Percentiles rank a stretch among this genome's conserved stretches.
These are phyloP conservation scores for Bubo bubo DNA, from an alignment of 2,113 vertebrate species.

Conservation along the genomic window DNA sequence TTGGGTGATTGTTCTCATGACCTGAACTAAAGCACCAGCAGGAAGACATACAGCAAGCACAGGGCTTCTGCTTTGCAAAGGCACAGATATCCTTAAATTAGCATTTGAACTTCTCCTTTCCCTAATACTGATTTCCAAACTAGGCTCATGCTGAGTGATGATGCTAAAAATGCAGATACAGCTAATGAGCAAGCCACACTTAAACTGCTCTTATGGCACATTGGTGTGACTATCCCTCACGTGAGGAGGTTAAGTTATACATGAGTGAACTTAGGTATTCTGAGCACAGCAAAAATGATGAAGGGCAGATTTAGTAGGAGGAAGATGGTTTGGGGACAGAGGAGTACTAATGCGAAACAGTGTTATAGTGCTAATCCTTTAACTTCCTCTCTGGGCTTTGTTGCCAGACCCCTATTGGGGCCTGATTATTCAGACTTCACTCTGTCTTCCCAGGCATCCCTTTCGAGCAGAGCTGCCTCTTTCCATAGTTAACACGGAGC, in stretches of 20 bases:
- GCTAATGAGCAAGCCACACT: background rate
- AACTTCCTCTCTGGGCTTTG: constrained; percentile 23
- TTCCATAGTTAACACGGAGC: background rate
- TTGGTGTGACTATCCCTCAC: background rate
- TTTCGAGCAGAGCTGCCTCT: background rate
- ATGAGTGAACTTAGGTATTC: background rate
- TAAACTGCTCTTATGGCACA: background rate
- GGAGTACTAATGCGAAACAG: background rate
- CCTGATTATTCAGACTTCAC: background rate
- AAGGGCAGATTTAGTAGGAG: background rate
- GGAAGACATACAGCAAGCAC: background rate
- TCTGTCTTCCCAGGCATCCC: background rate
- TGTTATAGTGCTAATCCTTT: constrained; percentile 34
- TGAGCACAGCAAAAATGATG: background rate
- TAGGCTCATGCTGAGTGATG: background rate
- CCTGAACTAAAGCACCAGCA: background rate
- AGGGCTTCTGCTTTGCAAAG: background rate
- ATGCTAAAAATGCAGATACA: background rate
- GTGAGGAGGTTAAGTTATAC: background rate
- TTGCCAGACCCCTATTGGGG: background rate
- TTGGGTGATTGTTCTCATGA: background rate
- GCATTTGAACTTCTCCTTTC: background rate
- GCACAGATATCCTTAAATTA: background rate
- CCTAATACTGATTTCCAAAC: background rate
- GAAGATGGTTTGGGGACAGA: background rate